phyloP scores from a whole-genome alignment of 2,888 invertebrate species.

The Miltochrista miniata region DNA sequence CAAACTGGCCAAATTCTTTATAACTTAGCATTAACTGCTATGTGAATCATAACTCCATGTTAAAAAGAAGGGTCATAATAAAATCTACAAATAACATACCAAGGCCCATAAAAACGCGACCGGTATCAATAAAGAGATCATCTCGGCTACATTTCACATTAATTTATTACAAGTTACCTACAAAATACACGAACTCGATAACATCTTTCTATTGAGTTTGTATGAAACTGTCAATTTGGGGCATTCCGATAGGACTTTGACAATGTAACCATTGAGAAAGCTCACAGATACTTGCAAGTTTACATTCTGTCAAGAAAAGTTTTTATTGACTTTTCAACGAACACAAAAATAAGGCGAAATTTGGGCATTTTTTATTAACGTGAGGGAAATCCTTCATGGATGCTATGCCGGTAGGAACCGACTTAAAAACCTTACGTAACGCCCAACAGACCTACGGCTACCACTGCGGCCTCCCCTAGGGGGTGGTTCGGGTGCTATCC shows the following conservation, averaged over 20 bases:
- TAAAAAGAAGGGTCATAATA: not conserved
- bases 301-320: not conserved
- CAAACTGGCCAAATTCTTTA: too few relatives aligned
- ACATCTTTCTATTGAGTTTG: not conserved
- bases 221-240: not conserved
- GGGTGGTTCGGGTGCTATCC: too few relatives aligned
- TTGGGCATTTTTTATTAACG: too few relatives aligned
- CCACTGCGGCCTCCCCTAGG: too few relatives aligned
- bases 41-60: too few relatives aligned
- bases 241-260: not conserved
- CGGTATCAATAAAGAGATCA: constrained; percentile 21
- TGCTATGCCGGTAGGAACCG: too few relatives aligned
- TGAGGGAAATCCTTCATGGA: too few relatives aligned
- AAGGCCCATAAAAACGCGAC: constrained; percentile 22
- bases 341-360: too few relatives aligned
- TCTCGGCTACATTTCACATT: constrained; percentile 24
- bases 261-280: not conserved
- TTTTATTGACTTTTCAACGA: not conserved
- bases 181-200: constrained; percentile 4
- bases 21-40: too few relatives aligned
- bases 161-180: constrained; percentile 22
- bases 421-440: too few relatives aligned
- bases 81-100: constrained; percentile 37
- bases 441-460: too few relatives aligned
- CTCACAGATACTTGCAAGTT: not conserved